A percentile compares a stretch with the other conserved stretches of the same genome.
Conservation (phyloP, 2,113 vertebrate species). For the Chlamydotis undulata region DNA sequence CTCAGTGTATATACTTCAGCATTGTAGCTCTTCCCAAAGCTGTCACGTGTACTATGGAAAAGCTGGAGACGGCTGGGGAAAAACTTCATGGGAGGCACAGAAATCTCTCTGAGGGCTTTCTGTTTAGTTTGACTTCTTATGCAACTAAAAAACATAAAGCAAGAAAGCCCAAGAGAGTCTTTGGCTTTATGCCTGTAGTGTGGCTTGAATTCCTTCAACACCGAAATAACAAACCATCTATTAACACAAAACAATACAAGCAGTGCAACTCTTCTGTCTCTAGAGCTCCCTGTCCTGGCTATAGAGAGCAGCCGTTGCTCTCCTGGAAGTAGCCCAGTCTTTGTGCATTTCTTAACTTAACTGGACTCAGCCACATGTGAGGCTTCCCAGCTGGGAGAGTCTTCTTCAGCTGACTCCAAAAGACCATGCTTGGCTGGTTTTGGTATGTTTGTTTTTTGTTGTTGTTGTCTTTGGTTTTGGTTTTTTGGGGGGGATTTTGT, state of each 20-base stretch:
- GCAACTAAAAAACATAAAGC: conserved; percentile 22
- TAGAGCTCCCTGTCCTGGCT: conserved; percentile 24
- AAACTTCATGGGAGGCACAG: neutral
- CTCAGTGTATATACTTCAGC: neutral
- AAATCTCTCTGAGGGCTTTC: neutral
- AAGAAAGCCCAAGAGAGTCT: conserved; percentile 25
- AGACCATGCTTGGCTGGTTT: neutral
- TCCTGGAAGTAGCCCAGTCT: conserved; percentile 55
- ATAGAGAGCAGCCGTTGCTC: neutral
- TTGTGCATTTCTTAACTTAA: conserved; percentile 21
- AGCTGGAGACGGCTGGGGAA: neutral
- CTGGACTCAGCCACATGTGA: neutral
- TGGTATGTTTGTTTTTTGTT: neutral
- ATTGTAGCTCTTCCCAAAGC: neutral
- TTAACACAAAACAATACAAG: conserved; percentile 47
- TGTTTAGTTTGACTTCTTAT: conserved; percentile 14
- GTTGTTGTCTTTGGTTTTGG: neutral
- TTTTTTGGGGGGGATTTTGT: no score
- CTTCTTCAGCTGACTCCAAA: conserved; percentile 11
- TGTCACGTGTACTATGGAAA: neutral
- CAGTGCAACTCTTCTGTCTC: neutral
- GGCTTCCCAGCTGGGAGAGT: conserved; percentile 15
- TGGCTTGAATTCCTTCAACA: conserved; percentile 53
- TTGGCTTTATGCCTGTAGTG: conserved; percentile 34
- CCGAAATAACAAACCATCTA: neutral